Evolutionary conservation across 1,140 invertebrate genomes (phyloP).

Genomic region (Lasaia peninsularis): DNA sequence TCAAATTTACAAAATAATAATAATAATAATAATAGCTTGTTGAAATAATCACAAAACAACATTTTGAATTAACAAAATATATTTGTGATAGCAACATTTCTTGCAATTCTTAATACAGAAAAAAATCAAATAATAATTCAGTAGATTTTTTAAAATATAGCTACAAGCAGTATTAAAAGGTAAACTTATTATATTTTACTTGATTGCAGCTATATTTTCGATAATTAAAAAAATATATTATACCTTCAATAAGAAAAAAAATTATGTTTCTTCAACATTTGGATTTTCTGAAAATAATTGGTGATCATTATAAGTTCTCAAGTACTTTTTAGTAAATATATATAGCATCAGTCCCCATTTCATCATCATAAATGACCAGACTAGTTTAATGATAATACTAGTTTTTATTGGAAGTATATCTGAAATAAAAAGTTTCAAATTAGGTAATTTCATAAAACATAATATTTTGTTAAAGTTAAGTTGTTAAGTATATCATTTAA

Average conservation of each 20-base stretch:
- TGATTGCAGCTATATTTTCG: no score
- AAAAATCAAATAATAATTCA: no score
- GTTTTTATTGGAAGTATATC: conserved; percentile 51
- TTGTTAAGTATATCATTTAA: no score
- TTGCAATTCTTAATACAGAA: not conserved
- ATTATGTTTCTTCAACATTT: conserved; percentile 63
- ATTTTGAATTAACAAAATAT: not conserved
- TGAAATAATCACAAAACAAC: not conserved
- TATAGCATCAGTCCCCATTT: conserved; percentile 61
- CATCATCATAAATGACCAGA: conserved; percentile 68
- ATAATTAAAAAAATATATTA: no score
- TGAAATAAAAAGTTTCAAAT: conserved; percentile 34
- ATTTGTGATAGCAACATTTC: not conserved
- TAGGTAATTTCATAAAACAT: no score
- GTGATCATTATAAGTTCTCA: conserved; percentile 59
- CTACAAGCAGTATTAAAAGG: no score
- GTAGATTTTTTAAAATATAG: no score
- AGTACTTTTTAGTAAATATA: conserved; percentile 50
- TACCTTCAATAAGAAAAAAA: not conserved
- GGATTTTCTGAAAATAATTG: conserved; percentile 64
- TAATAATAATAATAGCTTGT: conserved; percentile 9
- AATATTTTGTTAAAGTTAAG: no score
- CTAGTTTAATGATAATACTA: conserved; percentile 53
- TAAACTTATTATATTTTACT: no score
- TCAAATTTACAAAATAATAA: not conserved